Evolutionary conservation across 2,113 vertebrate genomes (phyloP).

Genomic region (Coracopsis vasa): DNA sequence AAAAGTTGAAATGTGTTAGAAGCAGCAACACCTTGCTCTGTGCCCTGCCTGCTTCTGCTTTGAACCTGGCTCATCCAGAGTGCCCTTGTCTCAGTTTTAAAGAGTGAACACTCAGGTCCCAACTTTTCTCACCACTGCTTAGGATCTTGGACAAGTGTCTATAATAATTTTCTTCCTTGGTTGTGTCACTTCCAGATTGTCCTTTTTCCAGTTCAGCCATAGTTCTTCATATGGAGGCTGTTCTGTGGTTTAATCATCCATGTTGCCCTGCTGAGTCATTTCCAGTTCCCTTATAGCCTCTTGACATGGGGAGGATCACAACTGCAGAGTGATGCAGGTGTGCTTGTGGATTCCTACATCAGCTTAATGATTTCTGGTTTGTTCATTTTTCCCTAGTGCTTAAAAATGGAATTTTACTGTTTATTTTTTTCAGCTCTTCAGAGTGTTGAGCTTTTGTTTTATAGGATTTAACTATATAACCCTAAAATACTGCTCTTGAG

Average conservation of each 20-base stretch:
- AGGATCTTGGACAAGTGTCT: not conserved
- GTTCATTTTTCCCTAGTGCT: not conserved
- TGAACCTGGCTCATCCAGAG: not conserved
- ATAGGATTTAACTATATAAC: not conserved
- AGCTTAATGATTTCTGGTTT: not conserved
- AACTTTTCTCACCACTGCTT: not conserved
- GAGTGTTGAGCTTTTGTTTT: not conserved
- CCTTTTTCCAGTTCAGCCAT: not conserved
- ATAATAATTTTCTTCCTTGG: not conserved
- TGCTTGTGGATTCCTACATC: not conserved
- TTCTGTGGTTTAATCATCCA: not conserved
- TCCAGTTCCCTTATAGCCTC: not conserved
- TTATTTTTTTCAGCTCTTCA: not conserved
- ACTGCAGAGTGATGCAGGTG: not conserved
- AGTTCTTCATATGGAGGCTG: not conserved
- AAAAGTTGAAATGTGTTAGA: not conserved
- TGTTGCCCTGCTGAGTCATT: not conserved
- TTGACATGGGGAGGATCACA: not conserved
- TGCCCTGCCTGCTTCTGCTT: not conserved
- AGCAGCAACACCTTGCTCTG: not conserved
- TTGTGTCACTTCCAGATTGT: not conserved
- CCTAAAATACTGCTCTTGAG: not conserved
- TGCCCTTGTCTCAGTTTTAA: not conserved
- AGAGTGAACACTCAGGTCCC: not conserved
- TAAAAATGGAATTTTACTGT: not conserved